phyloP scores from a whole-genome alignment of 2,888 invertebrate species.

The Sepiola atlantica region DNA sequence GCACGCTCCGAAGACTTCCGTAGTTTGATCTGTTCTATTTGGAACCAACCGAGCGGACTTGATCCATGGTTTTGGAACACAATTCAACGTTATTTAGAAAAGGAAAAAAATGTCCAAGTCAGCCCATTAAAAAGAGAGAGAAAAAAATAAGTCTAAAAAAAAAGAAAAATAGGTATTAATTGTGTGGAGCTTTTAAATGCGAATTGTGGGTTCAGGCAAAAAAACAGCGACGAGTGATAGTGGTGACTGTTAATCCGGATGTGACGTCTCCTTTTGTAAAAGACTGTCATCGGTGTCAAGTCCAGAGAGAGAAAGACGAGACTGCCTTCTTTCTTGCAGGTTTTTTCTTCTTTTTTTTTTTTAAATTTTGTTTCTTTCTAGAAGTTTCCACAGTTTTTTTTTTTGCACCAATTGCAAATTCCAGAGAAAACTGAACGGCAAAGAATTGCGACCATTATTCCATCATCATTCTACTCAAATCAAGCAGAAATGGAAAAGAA shows the following conservation, averaged over 20 bases:
- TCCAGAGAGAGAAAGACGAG: not conserved
- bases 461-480: too few relatives aligned
- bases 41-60: not conserved
- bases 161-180: not conserved
- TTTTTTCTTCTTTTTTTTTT: not conserved
- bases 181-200: not conserved
- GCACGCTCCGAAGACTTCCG: slow-evolving; percentile 5
- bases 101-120: not conserved
- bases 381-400: not conserved
- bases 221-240: not conserved
- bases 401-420: not conserved
- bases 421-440: not conserved
- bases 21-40: not conserved
- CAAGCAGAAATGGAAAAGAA: too few relatives aligned
- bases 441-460: not conserved
- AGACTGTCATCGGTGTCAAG: not conserved
- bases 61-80: slow-evolving; percentile 32
- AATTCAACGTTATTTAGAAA: not conserved
- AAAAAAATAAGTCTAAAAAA: too few relatives aligned
- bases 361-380: not conserved
- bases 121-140: not conserved
- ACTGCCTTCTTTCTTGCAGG: not conserved
- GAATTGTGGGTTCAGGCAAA: not conserved
- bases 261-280: not conserved
- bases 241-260: not conserved